Evolutionary conservation across 1,140 invertebrate genomes (phyloP).

Genomic region (Centruroides sculpturatus): DNA sequence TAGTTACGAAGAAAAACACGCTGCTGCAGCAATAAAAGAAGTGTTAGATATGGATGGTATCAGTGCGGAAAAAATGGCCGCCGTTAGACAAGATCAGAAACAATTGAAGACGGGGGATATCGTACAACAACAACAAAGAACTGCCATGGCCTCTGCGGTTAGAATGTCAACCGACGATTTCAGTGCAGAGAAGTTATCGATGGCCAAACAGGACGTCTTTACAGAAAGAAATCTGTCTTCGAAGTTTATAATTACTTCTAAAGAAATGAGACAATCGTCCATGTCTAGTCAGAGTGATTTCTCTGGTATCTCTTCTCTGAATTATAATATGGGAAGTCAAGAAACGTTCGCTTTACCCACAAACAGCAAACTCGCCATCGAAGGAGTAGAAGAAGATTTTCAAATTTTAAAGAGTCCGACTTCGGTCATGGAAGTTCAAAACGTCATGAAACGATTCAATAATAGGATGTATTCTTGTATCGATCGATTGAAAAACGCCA

Average conservation of each 20-base stretch:
- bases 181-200: slow-evolving; percentile 50
- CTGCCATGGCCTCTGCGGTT: slow-evolving; percentile 56
- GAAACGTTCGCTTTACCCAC: background rate
- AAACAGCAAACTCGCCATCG: background rate
- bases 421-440: background rate
- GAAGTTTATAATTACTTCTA: background rate
- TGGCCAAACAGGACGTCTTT: background rate
- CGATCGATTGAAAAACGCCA: slow-evolving; percentile 47
- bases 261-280: background rate
- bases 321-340: background rate
- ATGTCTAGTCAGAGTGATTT: background rate
- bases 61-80: slow-evolving; percentile 53
- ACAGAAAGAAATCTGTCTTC: background rate
- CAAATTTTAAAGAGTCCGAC: background rate
- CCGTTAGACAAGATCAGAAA: slow-evolving; percentile 33
- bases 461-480: slow-evolving; percentile 56
- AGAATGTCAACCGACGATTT: slow-evolving; percentile 69
- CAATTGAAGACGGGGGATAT: slow-evolving; percentile 65
- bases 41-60: slow-evolving; percentile 52
- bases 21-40: slow-evolving; percentile 16
- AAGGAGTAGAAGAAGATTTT: slow-evolving; percentile 1
- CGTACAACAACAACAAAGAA: slow-evolving; percentile 63
- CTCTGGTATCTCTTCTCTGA: background rate
- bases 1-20: slow-evolving; percentile 54
- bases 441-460: slow-evolving; percentile 82